phyloP scores from a whole-genome alignment of 2,797 vertebrate genomes.

The Gallinago solitaria region DNA sequence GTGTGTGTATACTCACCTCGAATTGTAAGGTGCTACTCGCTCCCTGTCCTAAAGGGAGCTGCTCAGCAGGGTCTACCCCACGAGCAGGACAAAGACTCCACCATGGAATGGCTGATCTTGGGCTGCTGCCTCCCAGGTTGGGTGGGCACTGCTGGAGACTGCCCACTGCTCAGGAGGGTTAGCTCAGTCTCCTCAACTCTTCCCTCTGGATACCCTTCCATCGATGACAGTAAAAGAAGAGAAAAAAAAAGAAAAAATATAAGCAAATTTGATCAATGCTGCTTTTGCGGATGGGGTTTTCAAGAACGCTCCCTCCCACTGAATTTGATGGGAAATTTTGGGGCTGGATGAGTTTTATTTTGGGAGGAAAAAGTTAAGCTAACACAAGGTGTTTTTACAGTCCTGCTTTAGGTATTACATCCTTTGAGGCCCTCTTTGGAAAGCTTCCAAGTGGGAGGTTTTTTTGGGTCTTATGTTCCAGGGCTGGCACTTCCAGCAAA shows the following conservation, averaged over 20 bases:
- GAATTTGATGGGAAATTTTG: background rate
- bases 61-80: fast-evolving
- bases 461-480: background rate
- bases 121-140: background rate
- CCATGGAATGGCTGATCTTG: fast-evolving
- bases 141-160: background rate
- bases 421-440: background rate
- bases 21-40: background rate
- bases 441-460: background rate
- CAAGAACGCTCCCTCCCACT: background rate
- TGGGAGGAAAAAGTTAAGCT: background rate
- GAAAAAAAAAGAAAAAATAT: background rate
- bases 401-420: background rate
- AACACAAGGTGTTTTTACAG: background rate
- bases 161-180: background rate
- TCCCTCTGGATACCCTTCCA: fast-evolving
- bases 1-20: fast-evolving
- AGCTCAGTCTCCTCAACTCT: background rate
- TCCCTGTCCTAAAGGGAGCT: too few relatives aligned
- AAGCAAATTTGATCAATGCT: background rate
- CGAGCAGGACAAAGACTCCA: fast-evolving
- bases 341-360: background rate
- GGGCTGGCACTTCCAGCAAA: background rate
- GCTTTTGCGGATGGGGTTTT: background rate
- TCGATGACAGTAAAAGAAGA: too few relatives aligned